Conservation (phyloP, 2,888 invertebrate genomes). For the Chrysolina haemoptera region DNA sequence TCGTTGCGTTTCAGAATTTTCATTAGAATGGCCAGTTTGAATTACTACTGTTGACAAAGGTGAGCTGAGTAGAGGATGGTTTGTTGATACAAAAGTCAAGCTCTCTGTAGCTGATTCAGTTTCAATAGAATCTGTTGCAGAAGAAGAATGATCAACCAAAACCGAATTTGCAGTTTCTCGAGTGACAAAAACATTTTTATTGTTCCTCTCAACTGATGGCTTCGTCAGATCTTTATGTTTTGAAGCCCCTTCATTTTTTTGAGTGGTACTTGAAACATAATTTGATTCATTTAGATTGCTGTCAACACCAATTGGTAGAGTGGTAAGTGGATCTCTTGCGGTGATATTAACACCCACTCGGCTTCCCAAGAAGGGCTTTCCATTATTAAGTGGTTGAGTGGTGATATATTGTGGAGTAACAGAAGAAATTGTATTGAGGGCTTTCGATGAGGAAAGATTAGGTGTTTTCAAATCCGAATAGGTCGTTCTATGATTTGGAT, state of each 20-base stretch:
- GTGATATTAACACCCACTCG: constrained; percentile 56
- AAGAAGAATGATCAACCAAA: no score
- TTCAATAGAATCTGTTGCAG: not conserved
- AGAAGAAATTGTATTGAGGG: constrained; percentile 57
- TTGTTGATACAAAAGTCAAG: not conserved
- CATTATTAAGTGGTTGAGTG: constrained; percentile 65
- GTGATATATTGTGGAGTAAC: constrained; percentile 64
- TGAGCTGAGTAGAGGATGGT: not conserved
- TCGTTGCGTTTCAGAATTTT: not conserved
- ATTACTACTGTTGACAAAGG: not conserved
- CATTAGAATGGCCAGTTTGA: not conserved
- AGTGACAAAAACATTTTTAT: not conserved
- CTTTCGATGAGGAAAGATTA: constrained; percentile 48
- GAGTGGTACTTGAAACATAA: not conserved
- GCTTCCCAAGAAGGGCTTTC: constrained; percentile 65
- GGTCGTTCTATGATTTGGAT: constrained; percentile 66
- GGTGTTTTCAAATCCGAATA: constrained; percentile 65
- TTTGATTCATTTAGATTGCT: not conserved
- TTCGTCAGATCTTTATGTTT: not conserved
- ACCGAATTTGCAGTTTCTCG: not conserved
- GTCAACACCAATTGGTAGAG: not conserved
- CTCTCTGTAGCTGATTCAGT: not conserved
- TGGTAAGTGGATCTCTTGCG: constrained; percentile 21
- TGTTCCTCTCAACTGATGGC: not conserved
- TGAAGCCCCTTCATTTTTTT: not conserved